Evolutionary conservation across 2,797 vertebrate species (phyloP), one percentile per base, ranked within the genome.

Genomic region (Channallabes apus): DNA sequence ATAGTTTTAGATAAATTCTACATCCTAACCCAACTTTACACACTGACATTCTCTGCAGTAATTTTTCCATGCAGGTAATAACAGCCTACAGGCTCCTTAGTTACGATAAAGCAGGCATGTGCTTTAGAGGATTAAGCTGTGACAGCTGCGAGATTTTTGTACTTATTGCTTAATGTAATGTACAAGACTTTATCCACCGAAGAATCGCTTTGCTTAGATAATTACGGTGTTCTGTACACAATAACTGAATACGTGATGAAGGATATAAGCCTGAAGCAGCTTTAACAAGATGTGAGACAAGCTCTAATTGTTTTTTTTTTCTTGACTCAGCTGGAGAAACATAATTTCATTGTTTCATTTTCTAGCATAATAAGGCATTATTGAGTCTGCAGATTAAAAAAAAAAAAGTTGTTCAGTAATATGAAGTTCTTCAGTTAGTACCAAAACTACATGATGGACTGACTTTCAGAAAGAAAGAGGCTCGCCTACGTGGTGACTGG

Each of bases 281-380:
- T n/a, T 24, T 8, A 78, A 41, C 29, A 61, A 41, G 32, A 61
- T 61, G 58, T 78, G 20, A 32, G 58, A 78, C 76, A n/a, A 79
- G 22, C 58, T 38, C 20, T 62, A 79, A 79, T 79, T 38, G 73
- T 58, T 56, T 76, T 46, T 41, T 41, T 46, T 54, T 75, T 76
- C 17, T 76, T 32, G 32, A 41, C 76, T 78, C 56, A 6, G 11
- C 32, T 59, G 20, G 11, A 61, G 22, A 79, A 79, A 79, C 32
- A 78, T 38, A 38, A 78, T 61, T 20, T 59, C 6, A 29, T 77
- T 2, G 32, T 20, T 32, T 77, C 27, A 20, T 35, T 77, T 64
- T 35, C 56, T 6, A 77, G 29, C 56, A 35, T 24, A 27, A 54
- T 24, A 12, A 18, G 17, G 46, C 46, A 58, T 22, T 56, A 56